Evolutionary conservation across 2,797 vertebrate species (phyloP), one percentile per base, ranked within the genome.

Genomic region (Silurus lanzhouensis): DNA sequence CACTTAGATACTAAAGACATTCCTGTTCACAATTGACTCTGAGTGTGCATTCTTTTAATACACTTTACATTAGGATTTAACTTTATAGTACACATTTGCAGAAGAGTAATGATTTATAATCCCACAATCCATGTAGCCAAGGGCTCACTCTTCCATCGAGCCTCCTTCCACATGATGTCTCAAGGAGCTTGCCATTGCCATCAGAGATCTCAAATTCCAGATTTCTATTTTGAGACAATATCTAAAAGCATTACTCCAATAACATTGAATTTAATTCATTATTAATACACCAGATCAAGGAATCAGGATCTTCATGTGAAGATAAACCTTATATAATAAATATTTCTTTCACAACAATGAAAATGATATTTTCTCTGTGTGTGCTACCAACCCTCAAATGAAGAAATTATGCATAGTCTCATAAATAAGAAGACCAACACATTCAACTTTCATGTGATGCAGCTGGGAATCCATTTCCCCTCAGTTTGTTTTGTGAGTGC

Each of bases 401-500:
- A 76, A 25, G 22, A 55, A 57, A 57, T 57, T 25, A 27, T 8
- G 14, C 22, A 27, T 15, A 25, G 14, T 17, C 72, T 76, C 75
- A 66, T 31, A 70, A 72, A 12, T 61, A 85, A 82, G 38, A 71
- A 66, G 66, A 72, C 63, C 6, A 82, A 13, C 1, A 84, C 78
- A 17, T 8, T 38, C 31, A 10, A 38, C 70, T 22, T 20, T 14
- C 44, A 25, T 52, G 46, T 13, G 22, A 2, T 52, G 46, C 46
- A 74, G 12, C 13, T 74, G 13, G 19, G 48, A 72, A 25, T 2
- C 44, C 46, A 15, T 15, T 15, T 25, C 22, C 46, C 14, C n/a
- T 19, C 10, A 1, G 15, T 17, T 8, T 52, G 14, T 31, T 52
- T 74, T 52, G 44, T 55, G 48, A 55, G n/a, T 27, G 14, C 72